These are phyloP conservation scores for Notiomystis cincta DNA, from an alignment of 2,113 vertebrate species.

Conservation along the genomic window DNA sequence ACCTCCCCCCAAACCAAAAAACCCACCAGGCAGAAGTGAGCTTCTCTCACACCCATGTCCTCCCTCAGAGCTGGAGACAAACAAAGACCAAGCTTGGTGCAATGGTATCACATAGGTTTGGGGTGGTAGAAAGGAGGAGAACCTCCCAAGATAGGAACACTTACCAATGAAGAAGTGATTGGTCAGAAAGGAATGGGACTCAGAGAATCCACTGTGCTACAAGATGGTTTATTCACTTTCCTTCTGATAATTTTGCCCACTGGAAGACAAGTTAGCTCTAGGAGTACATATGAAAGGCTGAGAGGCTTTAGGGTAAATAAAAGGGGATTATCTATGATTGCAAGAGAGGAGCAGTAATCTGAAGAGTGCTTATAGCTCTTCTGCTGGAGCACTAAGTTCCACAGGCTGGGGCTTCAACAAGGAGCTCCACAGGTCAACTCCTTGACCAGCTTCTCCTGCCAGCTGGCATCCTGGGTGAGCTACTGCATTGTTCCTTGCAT, in stretches of 20 bases:
- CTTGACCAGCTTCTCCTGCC: background rate
- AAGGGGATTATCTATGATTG: background rate
- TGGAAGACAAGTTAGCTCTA: background rate
- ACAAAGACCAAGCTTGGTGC: background rate
- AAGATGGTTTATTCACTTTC: background rate
- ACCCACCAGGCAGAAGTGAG: background rate
- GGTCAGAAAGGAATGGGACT: background rate
- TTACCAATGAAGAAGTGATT: background rate
- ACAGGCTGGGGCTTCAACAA: background rate
- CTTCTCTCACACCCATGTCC: background rate
- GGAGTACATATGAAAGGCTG: background rate
- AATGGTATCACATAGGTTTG: background rate
- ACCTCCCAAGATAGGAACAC: background rate
- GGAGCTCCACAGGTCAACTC: background rate
- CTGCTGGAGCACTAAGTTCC: background rate
- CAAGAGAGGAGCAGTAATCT: background rate
- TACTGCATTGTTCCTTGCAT: background rate
- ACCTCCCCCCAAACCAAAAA: fast-evolving
- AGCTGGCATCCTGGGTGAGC: background rate
- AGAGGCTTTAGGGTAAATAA: background rate
- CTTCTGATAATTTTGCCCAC: background rate
- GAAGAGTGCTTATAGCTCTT: background rate
- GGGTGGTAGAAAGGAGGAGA: background rate
- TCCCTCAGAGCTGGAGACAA: background rate
- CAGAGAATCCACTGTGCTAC: background rate